These are phyloP conservation scores for Oryzias dopingdopingensis DNA, from an alignment of 2,797 vertebrate genomes.

Conservation along the genomic window DNA sequence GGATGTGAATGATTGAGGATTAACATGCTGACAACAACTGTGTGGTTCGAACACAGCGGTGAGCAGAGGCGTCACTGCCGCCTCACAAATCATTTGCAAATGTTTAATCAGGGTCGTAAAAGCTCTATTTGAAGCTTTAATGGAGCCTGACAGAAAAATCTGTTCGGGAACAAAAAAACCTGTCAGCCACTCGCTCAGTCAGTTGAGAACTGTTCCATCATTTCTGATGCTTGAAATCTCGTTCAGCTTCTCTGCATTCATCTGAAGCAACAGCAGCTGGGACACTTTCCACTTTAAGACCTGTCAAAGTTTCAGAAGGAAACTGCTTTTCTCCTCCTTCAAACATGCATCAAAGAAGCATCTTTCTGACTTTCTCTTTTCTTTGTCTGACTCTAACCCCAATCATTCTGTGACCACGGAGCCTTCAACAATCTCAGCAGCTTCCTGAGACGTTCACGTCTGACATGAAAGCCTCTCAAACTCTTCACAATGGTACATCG, in stretches of 20 bases:
- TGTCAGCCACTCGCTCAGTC: neutral
- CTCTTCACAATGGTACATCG: slow-evolving; percentile 64
- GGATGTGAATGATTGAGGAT: too few species aligned
- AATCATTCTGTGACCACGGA: too few species aligned
- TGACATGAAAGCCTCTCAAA: slow-evolving; percentile 49
- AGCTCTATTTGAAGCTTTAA: neutral
- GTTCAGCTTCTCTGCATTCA: neutral
- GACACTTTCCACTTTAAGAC: neutral
- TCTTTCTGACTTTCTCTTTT: too few species aligned
- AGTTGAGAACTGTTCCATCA: neutral
- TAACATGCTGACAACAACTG: too few species aligned
- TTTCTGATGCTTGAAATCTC: neutral
- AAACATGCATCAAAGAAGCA: too few species aligned
- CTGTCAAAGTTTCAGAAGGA: too few species aligned
- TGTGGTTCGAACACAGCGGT: too few species aligned
- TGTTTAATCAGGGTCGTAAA: neutral
- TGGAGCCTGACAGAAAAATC: neutral
- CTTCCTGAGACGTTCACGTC: slow-evolving; percentile 2
- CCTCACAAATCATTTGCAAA: too few species aligned
- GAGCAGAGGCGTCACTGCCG: too few species aligned
- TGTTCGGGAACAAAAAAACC: neutral
- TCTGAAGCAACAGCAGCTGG: slow-evolving; percentile 11
- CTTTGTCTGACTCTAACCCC: too few species aligned
- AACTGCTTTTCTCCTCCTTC: too few species aligned
- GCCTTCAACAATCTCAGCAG: too few species aligned